These are phyloP conservation scores for Meiosimyza platycephala DNA, from an alignment of 2,888 invertebrate genomes.

Conservation along the genomic window DNA sequence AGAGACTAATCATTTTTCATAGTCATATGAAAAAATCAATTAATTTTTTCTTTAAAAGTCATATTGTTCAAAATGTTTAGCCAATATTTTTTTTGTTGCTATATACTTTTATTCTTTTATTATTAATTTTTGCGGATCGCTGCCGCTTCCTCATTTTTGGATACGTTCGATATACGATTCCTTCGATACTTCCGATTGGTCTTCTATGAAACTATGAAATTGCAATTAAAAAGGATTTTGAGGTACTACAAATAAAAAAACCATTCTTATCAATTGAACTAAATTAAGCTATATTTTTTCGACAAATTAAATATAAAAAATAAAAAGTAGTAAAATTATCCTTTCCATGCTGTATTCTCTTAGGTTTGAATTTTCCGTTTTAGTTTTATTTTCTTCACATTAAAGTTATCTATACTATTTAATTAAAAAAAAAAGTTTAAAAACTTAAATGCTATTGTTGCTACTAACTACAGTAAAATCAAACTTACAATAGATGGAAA, in stretches of 20 bases:
- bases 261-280: constrained; percentile 57
- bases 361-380: constrained; percentile 34
- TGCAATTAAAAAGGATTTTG: constrained; percentile 66
- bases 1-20: constrained; percentile 7
- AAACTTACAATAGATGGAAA: not conserved
- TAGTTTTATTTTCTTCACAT: constrained; percentile 13
- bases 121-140: constrained; percentile 65
- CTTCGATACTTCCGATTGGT: constrained; percentile 59
- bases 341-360: constrained; percentile 39
- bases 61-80: constrained; percentile 11
- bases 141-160: constrained; percentile 55
- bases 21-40: constrained; percentile 37
- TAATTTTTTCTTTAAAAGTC: constrained; percentile 39
- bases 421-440: not conserved
- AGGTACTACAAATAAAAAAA: constrained; percentile 64
- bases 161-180: constrained; percentile 40
- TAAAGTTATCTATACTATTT: constrained; percentile 33
- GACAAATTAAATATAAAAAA: too few relatives aligned
- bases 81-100: constrained; percentile 50
- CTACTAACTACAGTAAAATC: constrained; percentile 5
- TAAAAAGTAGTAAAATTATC: constrained; percentile 43
- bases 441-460: constrained; percentile 13
- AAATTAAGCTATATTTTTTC: constrained; percentile 51
- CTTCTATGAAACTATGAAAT: constrained; percentile 50
- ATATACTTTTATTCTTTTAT: constrained; percentile 57